These are phyloP conservation scores for Tyto alba DNA, from an alignment of 2,113 vertebrate species.

Conservation along the genomic window DNA sequence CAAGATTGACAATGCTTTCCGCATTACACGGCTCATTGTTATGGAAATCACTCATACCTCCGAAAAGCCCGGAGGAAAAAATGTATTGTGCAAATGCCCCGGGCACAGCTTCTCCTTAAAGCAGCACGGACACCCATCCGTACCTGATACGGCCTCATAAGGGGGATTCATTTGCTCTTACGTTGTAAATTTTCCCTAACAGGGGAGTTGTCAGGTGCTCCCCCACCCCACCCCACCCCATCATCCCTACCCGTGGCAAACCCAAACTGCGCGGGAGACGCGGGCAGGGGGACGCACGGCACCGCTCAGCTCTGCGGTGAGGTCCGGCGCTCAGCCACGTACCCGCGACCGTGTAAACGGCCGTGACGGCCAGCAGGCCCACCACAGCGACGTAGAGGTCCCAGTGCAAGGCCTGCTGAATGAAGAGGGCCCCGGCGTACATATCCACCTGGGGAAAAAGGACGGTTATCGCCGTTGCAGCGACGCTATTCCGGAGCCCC, in stretches of 20 bases:
- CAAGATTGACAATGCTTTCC: background rate
- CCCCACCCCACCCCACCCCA: too few relatives aligned
- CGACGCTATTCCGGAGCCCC: rapidly evolving
- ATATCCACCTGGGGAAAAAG: conserved; percentile 85
- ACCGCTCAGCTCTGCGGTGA: background rate
- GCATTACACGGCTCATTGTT: background rate
- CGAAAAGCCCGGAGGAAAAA: background rate
- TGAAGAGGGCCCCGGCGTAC: conserved; percentile 95
- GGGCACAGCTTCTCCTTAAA: background rate
- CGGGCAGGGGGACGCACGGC: too few relatives aligned
- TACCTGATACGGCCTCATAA: rapidly evolving
- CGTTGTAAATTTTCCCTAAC: background rate
- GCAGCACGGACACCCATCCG: background rate
- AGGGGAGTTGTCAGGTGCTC: background rate
- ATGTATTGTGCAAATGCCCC: background rate
- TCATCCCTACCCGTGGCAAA: background rate
- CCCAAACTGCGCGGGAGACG: rapidly evolving
- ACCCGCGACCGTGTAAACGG: conserved; percentile 93
- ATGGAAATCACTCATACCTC: background rate
- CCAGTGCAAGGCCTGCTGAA: conserved; percentile 91
- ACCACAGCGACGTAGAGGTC: conserved; percentile 88
- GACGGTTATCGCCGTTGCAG: rapidly evolving
- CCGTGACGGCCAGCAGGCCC: conserved; percentile 79
- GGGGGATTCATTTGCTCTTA: background rate
- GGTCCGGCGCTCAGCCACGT: background rate